These are phyloP conservation scores for Channa argus DNA, from an alignment of 2,113 vertebrate species.

Conservation along the genomic window DNA sequence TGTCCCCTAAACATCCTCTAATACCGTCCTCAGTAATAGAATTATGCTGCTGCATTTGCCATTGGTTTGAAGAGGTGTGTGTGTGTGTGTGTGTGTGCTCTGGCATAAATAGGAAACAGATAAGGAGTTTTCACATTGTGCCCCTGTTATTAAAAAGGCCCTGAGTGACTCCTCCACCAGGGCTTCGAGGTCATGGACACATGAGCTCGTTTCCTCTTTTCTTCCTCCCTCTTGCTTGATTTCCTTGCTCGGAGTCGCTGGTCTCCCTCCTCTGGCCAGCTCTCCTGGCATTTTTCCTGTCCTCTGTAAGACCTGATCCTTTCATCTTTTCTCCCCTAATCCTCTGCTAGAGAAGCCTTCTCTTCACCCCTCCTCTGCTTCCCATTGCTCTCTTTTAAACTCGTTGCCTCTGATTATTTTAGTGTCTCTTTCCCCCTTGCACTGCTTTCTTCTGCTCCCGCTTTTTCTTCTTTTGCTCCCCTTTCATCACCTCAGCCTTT, in stretches of 20 bases:
- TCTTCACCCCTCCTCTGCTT: slow-evolving; percentile 51
- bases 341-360: slow-evolving; percentile 63
- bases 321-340: slow-evolving; percentile 76
- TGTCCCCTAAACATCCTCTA: slow-evolving; percentile 73
- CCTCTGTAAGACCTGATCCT: slow-evolving; percentile 66
- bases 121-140: slow-evolving; percentile 42
- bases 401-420: slow-evolving; percentile 67
- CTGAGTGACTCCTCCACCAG: slow-evolving; percentile 31
- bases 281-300: slow-evolving; percentile 42
- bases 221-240: slow-evolving; percentile 39
- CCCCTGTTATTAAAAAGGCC: slow-evolving; percentile 39
- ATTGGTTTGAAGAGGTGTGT: slow-evolving; percentile 61
- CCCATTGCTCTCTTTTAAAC: slow-evolving; percentile 66
- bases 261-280: slow-evolving; percentile 55
- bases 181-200: slow-evolving; percentile 54
- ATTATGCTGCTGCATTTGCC: slow-evolving; percentile 66
- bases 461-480: slow-evolving; percentile 27
- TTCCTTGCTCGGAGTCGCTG: slow-evolving; percentile 53
- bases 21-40: slow-evolving; percentile 71
- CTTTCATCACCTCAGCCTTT: slow-evolving; percentile 21
- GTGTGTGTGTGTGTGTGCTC: slow-evolving; percentile 47
- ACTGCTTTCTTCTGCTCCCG: slow-evolving; percentile 27
- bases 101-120: slow-evolving; percentile 54
- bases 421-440: slow-evolving; percentile 55
- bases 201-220: slow-evolving; percentile 44